Base-by-base conservation (phyloP, 1,140 invertebrate species). In the Elysia chlorotica region DNA sequence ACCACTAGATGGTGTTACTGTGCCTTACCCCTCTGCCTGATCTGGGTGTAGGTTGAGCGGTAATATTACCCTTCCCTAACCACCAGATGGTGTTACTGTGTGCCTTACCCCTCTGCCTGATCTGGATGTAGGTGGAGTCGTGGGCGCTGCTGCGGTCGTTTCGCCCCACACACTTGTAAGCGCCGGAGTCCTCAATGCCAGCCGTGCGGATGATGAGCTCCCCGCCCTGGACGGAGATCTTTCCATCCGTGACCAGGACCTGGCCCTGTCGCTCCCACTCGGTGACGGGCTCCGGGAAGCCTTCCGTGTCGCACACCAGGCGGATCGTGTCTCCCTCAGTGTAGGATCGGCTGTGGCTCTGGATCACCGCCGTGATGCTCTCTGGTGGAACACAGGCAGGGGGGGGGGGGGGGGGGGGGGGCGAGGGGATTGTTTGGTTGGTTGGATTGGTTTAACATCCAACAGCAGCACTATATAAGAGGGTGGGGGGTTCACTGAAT, bases 301-400 rank as follows among this genome's bases (percentile, higher is more conserved):
- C 82, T 23, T 69, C 72, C 2, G 62, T 78, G 53, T 72, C 71
- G 70, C 82, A 83, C 30, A 48, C 37, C 19, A 82, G 54, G 10
- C 73, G 72, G 23, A 81, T 71, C n/a, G 67, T 77, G 19, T 79
- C 79, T 2, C 82, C 81, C 59, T 78, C 79, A 21, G 75, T 75
- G 41, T 76, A 62, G 23, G 57, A 70, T 4, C 75, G 72, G n/a
- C 74, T 62, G 59, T 77, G 65, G 4, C 56, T 61, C 30, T 78
- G 73, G 31, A 82, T 78, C 17, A 59, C 36, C 10, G 76, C 79
- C 10, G 30, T 33, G 14, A 82, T 53, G 0, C 67, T 67, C 23
- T 78, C 78, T 81, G 71, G n/a, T n/a, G n/a, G n/a, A n/a, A n/a
- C n/a, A n/a, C n/a, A n/a, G n/a, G n/a, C n/a, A n/a, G n/a, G n/a